A percentile compares a stretch with the other conserved stretches of the same genome.
Conservation (phyloP, 2,888 invertebrate genomes). For the Cancer borealis region DNA sequence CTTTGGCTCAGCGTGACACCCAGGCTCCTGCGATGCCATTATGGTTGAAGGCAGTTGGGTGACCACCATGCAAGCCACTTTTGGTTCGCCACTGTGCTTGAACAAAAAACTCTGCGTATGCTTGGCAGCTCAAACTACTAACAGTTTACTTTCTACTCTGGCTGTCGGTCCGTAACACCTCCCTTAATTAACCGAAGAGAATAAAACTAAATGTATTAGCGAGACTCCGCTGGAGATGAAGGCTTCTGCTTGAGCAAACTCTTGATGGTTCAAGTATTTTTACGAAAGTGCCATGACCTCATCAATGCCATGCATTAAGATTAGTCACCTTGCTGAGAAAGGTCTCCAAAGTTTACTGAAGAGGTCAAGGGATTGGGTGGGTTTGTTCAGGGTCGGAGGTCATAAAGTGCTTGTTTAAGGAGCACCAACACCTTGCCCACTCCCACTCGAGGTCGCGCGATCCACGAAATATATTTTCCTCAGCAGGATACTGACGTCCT, state of each 20-base stretch:
- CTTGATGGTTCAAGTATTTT: not conserved
- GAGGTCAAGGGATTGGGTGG: slow-evolving; percentile 28
- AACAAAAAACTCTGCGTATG: not conserved
- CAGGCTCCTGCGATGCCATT: not conserved
- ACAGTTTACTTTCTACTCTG: not conserved
- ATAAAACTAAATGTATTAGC: not conserved
- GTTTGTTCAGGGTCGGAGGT: slow-evolving; percentile 29
- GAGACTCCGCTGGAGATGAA: not conserved
- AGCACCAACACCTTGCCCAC: slow-evolving; percentile 31
- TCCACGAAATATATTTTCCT: not conserved
- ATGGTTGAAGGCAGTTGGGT: not conserved
- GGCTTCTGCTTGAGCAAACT: slow-evolving; percentile 1
- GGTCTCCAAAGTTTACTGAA: not conserved
- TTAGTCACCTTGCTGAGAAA: not conserved
- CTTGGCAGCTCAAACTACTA: not conserved
- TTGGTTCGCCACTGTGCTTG: not conserved
- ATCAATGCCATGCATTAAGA: slow-evolving; percentile 14
- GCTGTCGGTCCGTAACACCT: not conserved
- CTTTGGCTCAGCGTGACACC: not conserved
- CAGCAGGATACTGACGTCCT: not conserved
- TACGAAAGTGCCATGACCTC: not conserved
- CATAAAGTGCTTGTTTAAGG: slow-evolving; percentile 36
- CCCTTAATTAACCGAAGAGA: not conserved
- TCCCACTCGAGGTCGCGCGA: not conserved
- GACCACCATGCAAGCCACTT: not conserved